Base-by-base conservation (phyloP, 2,113 vertebrate genomes). In the Lonchura striata region DNA sequence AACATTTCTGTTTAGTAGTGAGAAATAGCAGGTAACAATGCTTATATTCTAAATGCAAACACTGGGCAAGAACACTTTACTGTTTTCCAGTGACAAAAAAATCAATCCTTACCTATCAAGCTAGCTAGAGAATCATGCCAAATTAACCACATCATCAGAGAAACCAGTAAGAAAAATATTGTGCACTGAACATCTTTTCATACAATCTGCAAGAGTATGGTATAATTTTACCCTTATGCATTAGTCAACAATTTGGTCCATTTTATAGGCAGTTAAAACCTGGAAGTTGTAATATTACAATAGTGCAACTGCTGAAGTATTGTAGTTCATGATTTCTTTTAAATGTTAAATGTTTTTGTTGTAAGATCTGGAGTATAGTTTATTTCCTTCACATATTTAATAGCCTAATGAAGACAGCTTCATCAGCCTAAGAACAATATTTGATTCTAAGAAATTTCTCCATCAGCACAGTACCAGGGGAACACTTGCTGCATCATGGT, bases 391-490 rank as follows among this genome's bases (percentile, higher is more conserved):
- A n/a, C 5, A 17, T 49, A 76, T 74, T 90, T 72, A 72, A 64
- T 33, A 88, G 41, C 14, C 25, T 72, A 41, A 71, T 2, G 4
- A 70, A 89, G 25, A 63, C 16, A 47, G 41, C 35, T 71, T 60
- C 23, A 39, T n/a, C 33, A 84, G 47, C 15, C 9, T 50, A 42
- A 82, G 25, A 41, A 75, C 12, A 4, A 27, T 10, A 30, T 8
- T 35, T 9, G 18, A 14, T n/a, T 86, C 68, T 59, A 71, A 54
- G 7, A 86, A 16, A 19, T 41, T 84, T 72, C 71, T 66, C 17
- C 35, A 61, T 50, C 21, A 59, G 39, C 50, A 74, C 0, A 0
- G 37, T 57, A 57, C 13, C 27, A 50, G 16, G 10, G 35, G 39
- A 2, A 68, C 28, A 23, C 7, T 64, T 69, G 22, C 6, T 53